Percentiles rank a stretch among this genome's conserved stretches.
Conservation (phyloP, 2,888 invertebrate genomes). For the Odontocolon sp. region DNA sequence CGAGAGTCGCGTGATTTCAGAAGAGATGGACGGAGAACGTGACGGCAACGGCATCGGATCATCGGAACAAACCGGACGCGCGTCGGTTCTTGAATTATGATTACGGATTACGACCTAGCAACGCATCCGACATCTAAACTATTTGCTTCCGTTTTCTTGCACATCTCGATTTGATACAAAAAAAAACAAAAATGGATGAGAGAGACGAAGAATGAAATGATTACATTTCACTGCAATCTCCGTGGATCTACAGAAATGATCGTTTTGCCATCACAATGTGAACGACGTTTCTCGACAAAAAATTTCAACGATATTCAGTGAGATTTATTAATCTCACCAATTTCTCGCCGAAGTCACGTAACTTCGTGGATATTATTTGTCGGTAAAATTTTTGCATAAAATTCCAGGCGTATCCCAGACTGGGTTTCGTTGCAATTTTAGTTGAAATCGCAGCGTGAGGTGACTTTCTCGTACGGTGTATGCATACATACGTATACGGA, state of each 20-base stretch:
- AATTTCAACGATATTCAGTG: constrained; percentile 29
- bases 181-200: constrained; percentile 4
- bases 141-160: constrained; percentile 52
- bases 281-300: constrained; percentile 39
- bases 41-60: constrained; percentile 44
- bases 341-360: constrained; percentile 55
- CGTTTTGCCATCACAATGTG: constrained; percentile 14
- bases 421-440: constrained; percentile 61
- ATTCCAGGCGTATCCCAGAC: not conserved
- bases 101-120: constrained; percentile 69
- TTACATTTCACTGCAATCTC: constrained; percentile 21
- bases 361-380: constrained; percentile 48
- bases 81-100: constrained; percentile 73
- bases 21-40: constrained; percentile 47
- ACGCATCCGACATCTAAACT: constrained; percentile 55
- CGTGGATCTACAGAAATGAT: constrained; percentile 20
- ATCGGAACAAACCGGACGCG: constrained; percentile 44
- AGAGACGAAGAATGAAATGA: constrained; percentile 12
- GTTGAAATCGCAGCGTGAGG: constrained; percentile 61
- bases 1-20: constrained; percentile 43
- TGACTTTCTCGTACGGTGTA: constrained; percentile 55
- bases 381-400: constrained; percentile 22
- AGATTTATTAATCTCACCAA: constrained; percentile 58
- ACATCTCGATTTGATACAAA: not conserved
- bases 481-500: not conserved